Conservation (phyloP, 2,888 invertebrate genomes). For the Platycnemis pennipes region DNA sequence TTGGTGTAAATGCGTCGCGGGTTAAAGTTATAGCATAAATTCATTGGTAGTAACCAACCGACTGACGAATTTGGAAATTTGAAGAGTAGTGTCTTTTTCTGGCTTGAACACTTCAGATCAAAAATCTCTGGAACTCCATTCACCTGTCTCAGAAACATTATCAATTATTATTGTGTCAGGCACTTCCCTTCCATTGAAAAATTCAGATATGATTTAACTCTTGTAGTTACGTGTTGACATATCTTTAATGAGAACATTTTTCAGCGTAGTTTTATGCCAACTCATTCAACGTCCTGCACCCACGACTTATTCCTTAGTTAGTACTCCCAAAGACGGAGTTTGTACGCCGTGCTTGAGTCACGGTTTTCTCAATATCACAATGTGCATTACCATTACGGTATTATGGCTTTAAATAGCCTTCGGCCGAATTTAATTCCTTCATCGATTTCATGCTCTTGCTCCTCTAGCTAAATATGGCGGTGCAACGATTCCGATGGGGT, state of each 20-base stretch:
- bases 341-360: neutral
- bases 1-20: neutral
- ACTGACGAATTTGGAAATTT: too few relatives aligned
- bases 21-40: neutral
- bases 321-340: neutral
- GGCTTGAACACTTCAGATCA: too few relatives aligned
- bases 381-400: neutral
- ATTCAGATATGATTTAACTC: too few relatives aligned
- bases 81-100: too few relatives aligned
- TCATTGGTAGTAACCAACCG: too few relatives aligned
- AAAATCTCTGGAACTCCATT: too few relatives aligned
- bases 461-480: neutral
- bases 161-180: too few relatives aligned
- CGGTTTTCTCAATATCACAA: neutral
- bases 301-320: neutral
- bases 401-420: neutral
- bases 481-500: neutral
- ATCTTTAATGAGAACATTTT: neutral
- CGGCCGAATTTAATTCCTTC: neutral
- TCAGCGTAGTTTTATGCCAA: neutral
- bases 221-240: neutral
- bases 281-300: neutral
- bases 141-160: too few relatives aligned
- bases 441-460: too few relatives aligned
- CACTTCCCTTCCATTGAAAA: too few relatives aligned